Evolutionary conservation across 2,888 invertebrate species (phyloP), one percentile per base, ranked within the genome.

Genomic region (Synanthedon vespiformis): DNA sequence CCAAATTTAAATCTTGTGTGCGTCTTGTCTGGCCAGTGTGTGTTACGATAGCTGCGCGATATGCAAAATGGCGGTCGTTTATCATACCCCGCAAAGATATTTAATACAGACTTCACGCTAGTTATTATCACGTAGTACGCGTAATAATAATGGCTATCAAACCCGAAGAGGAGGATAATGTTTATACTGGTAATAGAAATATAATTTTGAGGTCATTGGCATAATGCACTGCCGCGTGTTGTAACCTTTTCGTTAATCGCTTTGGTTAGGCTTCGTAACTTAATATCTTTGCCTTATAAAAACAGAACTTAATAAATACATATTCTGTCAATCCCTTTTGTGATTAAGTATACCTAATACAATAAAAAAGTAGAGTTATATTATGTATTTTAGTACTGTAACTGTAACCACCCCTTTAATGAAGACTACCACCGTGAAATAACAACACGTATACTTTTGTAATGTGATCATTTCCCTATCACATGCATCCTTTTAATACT

Each of bases 1-100:
- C 44, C 14, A 44, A 44, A 44, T 44, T 44, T 2, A 44, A 44
- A 44, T 14, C 5, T 44, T 14, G 44, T 6, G 8, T 34, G 34
- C 10, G 34, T 34, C 34, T 34, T 34, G 14, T 13, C 44, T 44
- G 44, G 44, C 44, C 44, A 48, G 22, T 48, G 48, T 48, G 16
- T 48, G 48, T 16, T 12, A 48, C 14, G 48, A 22, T 18, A 48
- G 16, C 48, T 48, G 6, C 16, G 50, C 53, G 67, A 68, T 68
- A 68, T 70, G 68, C 68, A 67, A 65, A 68, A 63, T 60, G 63
- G 62, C 55, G 56, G 55, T 55, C 58, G 57, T 64, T 64, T 59
- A 63, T 68, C 64, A 68, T 50, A 10, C 50, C 13, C 22, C 16
- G 48, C 22, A 48, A 48, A 48, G 44, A 44, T 44, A 44, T 44